Base-by-base conservation (phyloP, 2,888 invertebrate species). In the Andricus quercusramuli region DNA sequence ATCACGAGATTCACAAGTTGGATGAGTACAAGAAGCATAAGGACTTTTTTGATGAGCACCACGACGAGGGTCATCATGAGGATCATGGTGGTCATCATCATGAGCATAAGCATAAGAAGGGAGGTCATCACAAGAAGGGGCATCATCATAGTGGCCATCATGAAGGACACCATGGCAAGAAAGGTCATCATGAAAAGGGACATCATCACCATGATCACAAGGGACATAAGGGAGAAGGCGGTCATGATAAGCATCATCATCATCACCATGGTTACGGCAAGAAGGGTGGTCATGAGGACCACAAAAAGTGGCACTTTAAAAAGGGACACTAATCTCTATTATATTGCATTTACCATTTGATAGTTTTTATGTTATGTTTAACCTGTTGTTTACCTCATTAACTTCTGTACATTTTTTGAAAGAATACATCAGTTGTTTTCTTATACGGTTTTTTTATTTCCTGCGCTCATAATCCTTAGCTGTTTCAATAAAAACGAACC, bases 1-100 rank as follows among this genome's bases (percentile, higher is more conserved):
- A 96, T 92, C 96, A 96, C 93, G 96, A 96, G 86, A 96, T 96
- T 92, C 96, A 96, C 93, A 96, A 96, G 90, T 96, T 96, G 88
- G 96, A 96, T 90, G 96, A 95, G 92, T 95, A 96, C 90, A 96
- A 95, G 88, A 96, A 96, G 89, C 96, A 96, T 92, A 96, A 96
- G 90, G 96, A 97, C 90, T 96, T 96, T 93, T 96, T 96, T 93
- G 96, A 96, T 86, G 96, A 96, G 91, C 94, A 93, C 91, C 96
- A 96, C 92, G 95, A 95, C 90, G 95, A 95, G 67, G 97, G 96
- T 0, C 96, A 96, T 87, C 96, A 97, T 91, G 96, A 96, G 90
- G 96, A 97, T 89, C 96, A 97, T 89, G 95, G 95, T 78, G 96
- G 96, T 0, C 95, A 95, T 83, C 96, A 96, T 90, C 94, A 94